Base-by-base conservation (phyloP, 2,113 vertebrate species). In the Entelurus aequoreus region DNA sequence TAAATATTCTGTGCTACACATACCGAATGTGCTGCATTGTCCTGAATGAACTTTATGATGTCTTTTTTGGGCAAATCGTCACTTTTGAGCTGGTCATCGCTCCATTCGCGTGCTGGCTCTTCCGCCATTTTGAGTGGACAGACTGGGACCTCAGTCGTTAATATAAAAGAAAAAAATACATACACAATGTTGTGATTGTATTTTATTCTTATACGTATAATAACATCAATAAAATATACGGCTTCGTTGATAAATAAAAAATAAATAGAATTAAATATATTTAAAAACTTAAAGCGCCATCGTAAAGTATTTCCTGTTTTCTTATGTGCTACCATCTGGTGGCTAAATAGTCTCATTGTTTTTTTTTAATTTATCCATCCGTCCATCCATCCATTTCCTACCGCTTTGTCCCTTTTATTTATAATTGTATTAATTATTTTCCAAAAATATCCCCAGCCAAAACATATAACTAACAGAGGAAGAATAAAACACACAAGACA, bases 21-120 rank as follows among this genome's bases (percentile, higher is more conserved):
- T 90, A 97, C 96, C 93, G 93, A 92, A 66, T 95, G 92, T 6
- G 95, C 91, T 7, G 90, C 94, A 73, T 95, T 91, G 51, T 96
- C 92, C 89, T 98, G 94, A 2, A 98, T 90, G 86, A 97, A 98
- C 71, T 90, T 93, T 82, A 97, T 95, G 13, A 98, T 76, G 46
- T 98, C 94, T 81, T 95, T 95, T 88, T 98, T 98, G 36, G 93
- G 85, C 44, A 98, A 84, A 76, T 93, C 92, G 6, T 97, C 95
- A 84, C 90, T 93, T 78, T 92, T 93, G 60, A 98, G 91, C 87
- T 97, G 92, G 87, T 96, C 94, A 0, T 90, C 83, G 78, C 87
- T 94, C 95, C 95, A 98, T 37, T 91, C 91, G 65, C 92, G 91
- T 65, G 81, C 79, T 3, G 90, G 91, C 10, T 89, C 91, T 0